Conservation (phyloP, 2,113 vertebrate species). For the Tetrao urogallus region DNA sequence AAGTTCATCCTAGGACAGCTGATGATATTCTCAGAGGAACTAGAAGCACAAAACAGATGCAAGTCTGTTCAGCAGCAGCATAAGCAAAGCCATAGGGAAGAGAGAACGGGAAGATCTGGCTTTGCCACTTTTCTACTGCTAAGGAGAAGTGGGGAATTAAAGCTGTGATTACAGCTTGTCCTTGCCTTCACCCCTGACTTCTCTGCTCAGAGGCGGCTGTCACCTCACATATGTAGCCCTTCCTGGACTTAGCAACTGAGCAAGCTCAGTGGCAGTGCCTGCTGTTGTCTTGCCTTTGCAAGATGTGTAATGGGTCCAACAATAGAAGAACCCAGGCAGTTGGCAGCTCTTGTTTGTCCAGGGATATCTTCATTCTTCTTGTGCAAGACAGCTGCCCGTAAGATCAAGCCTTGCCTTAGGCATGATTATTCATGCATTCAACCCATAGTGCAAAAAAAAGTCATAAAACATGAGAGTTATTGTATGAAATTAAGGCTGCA, state of each 20-base stretch:
- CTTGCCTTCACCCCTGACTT: conserved; percentile 32
- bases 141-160: conserved; percentile 17
- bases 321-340: background rate
- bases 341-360: background rate
- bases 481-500: background rate
- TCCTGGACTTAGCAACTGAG: background rate
- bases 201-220: background rate
- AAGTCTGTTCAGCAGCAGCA: conserved; percentile 29
- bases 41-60: background rate
- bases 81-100: conserved; percentile 36
- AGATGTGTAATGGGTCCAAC: background rate
- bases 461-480: background rate
- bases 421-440: background rate
- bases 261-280: background rate
- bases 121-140: conserved; percentile 55
- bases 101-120: background rate
- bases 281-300: background rate
- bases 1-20: background rate
- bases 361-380: background rate
- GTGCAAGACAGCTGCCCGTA: background rate
- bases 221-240: background rate
- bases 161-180: conserved; percentile 26
- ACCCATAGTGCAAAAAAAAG: background rate
- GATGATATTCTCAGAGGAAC: background rate
- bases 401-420: background rate